A percentile compares a stretch with the other conserved stretches of the same genome.
These are phyloP conservation scores for Pangasius djambal DNA, from an alignment of 2,797 vertebrate genomes.

Conservation along the genomic window DNA sequence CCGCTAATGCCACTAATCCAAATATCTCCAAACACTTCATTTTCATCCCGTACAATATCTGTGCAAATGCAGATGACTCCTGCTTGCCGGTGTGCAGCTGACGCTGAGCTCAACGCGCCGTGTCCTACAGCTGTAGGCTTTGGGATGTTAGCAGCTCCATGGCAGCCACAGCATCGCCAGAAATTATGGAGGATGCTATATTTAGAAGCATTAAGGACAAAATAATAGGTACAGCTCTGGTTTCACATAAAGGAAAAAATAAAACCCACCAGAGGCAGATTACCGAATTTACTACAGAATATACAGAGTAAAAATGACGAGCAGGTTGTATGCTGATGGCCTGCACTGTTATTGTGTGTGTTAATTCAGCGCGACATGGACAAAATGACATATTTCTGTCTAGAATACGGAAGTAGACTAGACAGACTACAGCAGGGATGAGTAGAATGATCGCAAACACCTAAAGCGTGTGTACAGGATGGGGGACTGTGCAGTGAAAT, in stretches of 20 bases:
- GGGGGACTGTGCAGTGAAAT: not conserved
- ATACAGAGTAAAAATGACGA: not conserved
- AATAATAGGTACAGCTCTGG: conserved; percentile 57
- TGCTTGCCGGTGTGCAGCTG: too few relatives aligned
- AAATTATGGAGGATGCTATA: conserved; percentile 77
- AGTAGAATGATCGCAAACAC: too few relatives aligned
- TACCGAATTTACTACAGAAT: not conserved
- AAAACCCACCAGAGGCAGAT: not conserved
- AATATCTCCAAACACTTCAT: not conserved
- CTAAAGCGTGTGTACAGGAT: not conserved
- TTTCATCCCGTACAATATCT: too few relatives aligned
- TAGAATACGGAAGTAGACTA: not conserved
- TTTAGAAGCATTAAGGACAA: conserved; percentile 64
- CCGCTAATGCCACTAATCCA: not conserved
- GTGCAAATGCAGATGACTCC: too few relatives aligned
- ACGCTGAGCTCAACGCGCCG: too few relatives aligned
- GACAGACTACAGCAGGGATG: too few relatives aligned
- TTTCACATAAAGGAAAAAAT: conserved; percentile 60
- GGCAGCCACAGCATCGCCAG: conserved; percentile 66
- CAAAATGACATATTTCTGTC: not conserved
- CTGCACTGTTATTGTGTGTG: not conserved
- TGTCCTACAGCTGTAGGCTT: not conserved
- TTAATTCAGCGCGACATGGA: not conserved
- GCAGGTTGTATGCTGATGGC: not conserved
- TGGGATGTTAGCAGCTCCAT: conserved; percentile 2